Evolutionary conservation across 2,888 invertebrate species (phyloP), one percentile per base, ranked within the genome.

Genomic region (Lasius platythorax): DNA sequence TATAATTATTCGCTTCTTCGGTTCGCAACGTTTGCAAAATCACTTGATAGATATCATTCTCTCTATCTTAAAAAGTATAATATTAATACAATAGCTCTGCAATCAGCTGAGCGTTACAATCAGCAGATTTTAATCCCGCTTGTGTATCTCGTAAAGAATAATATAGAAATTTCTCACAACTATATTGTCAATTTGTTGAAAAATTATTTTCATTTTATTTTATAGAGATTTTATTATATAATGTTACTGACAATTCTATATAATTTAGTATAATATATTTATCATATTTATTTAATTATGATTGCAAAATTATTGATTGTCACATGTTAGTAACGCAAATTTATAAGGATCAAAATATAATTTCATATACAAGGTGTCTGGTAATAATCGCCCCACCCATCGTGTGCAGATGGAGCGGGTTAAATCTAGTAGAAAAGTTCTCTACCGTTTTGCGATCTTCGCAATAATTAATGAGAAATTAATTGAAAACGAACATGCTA

Each of bases 1-100:
- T 83, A 88, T 89, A 89, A 90, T 90, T 90, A 90, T 87, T 85
- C 88, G 66, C 81, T 85, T 79, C 64, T 78, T 82, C 82, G 79
- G 50, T 56, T 78, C 43, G 67, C 83, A 75, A 82, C 58, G 75
- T 67, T 84, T 85, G 70, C 81, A 78, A 83, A 85, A 75, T 85
- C 67, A 61, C 33, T 66, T 67, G 82, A 87, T 84, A 85, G 81
- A 82, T 82, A 82, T 84, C 75, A 30, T 53, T 74, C 43, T 30
- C 12, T 50, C 67, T 28, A 18, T 0, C 28, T 4, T 9, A 40
- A 58, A 15, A 68, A 58, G 28, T 81, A 28, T 46, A 9, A 43
- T 43, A 28, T 40, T 12, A 18, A n/a, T 66, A 18, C 46, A 30
- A 12, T 18, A 23, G 53, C 53, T 53, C n/a, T 53, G n/a, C 53